Base-by-base conservation (phyloP, 2,888 invertebrate species). In the Drosophila pseudotakahashii region DNA sequence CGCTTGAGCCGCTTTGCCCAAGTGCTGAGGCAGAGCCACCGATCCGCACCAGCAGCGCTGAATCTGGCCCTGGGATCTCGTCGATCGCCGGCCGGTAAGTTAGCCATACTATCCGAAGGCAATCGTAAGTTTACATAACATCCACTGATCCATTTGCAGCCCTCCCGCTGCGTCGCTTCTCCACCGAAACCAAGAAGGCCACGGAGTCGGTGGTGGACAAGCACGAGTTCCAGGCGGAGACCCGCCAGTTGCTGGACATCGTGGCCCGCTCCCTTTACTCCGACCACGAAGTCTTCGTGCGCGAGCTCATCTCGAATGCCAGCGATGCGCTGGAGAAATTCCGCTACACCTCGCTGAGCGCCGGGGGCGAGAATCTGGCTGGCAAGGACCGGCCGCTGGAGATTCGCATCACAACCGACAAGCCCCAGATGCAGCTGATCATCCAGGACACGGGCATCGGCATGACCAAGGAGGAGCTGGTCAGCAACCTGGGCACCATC, bases 271-370 rank as follows among this genome's bases (percentile, higher is more conserved):
- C 99, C 1, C 93, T 99, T 39, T 99, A 99, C 92, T 99, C 99
- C 0, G 98, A 99, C 85, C 98, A 98, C 92, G 99, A 99, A 94
- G 98, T 99, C 9, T 99, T 99, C 90, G 95, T 99, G 11, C 94
- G 99, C 77, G 99, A 99, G 92, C 92, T 99, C 41, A 97, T 99
- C 76, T 99, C 99, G 0, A 99, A 99, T 93, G 97, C 98, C 0
- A 98, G 98, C 91, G 99, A 99, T 94, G 99, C 99, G 13, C 93
- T 99, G 70, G 99, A 99, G 91, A 99, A 99, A 92, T 95, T 98
- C 77, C 93, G 98, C 2, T 98, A 98, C 88, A 90, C 96, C 13
- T 94, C 95, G 14, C 89, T 92, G n/a, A 93, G 93, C 10, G 92
- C 93, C 4, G 93, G 94, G 26, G 91, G 92, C 26, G 92, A 91